Conservation (phyloP, 2,113 vertebrate species). For the Onychostoma macrolepis region DNA sequence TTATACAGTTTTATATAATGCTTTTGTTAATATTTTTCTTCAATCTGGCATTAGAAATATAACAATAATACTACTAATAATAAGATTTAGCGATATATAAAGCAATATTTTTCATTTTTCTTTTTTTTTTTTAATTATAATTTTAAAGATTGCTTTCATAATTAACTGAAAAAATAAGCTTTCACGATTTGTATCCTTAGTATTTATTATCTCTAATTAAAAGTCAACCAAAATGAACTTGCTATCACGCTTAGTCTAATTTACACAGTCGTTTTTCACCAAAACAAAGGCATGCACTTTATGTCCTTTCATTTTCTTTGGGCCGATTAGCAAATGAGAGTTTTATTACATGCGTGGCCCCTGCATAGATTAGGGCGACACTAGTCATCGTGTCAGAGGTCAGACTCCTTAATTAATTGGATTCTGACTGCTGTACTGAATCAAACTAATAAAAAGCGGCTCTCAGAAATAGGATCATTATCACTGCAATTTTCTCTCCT, state of each 20-base stretch:
- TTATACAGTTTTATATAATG: neutral
- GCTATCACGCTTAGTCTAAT: neutral
- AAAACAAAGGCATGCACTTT: conserved; percentile 14
- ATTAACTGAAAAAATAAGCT: neutral
- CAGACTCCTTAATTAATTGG: conserved; percentile 55
- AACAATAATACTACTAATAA: neutral
- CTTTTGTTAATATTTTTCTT: neutral
- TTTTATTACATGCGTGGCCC: conserved; percentile 42
- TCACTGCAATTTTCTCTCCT: conserved; percentile 41
- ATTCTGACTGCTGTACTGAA: conserved; percentile 45
- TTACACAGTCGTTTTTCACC: neutral
- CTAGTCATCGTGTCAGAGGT: conserved; percentile 1
- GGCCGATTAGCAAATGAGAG: conserved; percentile 45
- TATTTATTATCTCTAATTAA: conserved; percentile 7
- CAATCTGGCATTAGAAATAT: neutral
- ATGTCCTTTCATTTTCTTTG: conserved; percentile 13
- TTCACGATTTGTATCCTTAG: neutral
- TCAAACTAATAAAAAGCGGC: conserved; percentile 55
- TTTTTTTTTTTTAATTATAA: neutral
- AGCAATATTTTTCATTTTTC: neutral
- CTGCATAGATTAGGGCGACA: conserved; percentile 8
- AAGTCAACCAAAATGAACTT: neutral
- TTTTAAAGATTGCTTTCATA: neutral
- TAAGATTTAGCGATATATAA: neutral
- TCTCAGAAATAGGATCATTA: conserved; percentile 51